Conservation (phyloP, 30 jellyfish, hydroid and myxozoan species). For the Pelagia noctiluca region DNA sequence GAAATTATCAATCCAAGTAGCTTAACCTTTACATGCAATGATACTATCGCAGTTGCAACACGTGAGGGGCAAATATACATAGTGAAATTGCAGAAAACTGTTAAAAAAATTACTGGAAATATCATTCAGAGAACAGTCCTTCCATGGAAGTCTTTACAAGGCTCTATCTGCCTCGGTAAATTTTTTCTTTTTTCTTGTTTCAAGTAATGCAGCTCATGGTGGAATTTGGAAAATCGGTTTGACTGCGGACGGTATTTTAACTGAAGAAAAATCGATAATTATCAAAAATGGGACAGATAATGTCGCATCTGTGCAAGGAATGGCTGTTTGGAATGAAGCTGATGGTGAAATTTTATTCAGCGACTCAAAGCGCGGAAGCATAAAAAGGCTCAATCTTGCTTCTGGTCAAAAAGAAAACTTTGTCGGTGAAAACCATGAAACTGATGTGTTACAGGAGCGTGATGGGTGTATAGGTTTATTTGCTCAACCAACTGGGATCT, state of each 20-base stretch:
- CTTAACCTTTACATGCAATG: slow-evolving; percentile 20
- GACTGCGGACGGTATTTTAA: slow-evolving; percentile 34
- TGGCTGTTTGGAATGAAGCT: slow-evolving; percentile 39
- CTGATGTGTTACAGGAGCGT: slow-evolving; percentile 32
- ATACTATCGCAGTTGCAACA: slow-evolving; percentile 24
- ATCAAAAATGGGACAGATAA: slow-evolving; percentile 14
- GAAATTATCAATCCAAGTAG: slow-evolving; percentile 31
- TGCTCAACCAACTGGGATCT: slow-evolving; percentile 62
- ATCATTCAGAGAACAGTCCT: slow-evolving; percentile 7
- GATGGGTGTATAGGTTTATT: slow-evolving; percentile 49
- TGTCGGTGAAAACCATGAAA: slow-evolving; percentile 17
- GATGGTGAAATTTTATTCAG: slow-evolving; percentile 29
- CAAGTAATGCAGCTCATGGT: slow-evolving; percentile 2
- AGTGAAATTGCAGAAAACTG: slow-evolving; percentile 24
- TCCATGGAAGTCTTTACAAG: slow-evolving; percentile 29
- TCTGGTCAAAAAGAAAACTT: slow-evolving; percentile 34
- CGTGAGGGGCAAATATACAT: slow-evolving; percentile 25
- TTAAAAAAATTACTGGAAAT: slow-evolving; percentile 1
- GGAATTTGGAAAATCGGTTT: not conserved
- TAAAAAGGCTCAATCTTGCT: slow-evolving; percentile 14
- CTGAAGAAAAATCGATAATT: slow-evolving; percentile 15
- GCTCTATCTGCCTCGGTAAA: not conserved
- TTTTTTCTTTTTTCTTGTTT: not conserved
- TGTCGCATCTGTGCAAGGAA: slow-evolving; percentile 49
- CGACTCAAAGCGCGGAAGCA: slow-evolving; percentile 45